A percentile compares a stretch with the other conserved stretches of the same genome.
Conservation (phyloP, 2,888 invertebrate genomes). For the Thera obeliscata region DNA sequence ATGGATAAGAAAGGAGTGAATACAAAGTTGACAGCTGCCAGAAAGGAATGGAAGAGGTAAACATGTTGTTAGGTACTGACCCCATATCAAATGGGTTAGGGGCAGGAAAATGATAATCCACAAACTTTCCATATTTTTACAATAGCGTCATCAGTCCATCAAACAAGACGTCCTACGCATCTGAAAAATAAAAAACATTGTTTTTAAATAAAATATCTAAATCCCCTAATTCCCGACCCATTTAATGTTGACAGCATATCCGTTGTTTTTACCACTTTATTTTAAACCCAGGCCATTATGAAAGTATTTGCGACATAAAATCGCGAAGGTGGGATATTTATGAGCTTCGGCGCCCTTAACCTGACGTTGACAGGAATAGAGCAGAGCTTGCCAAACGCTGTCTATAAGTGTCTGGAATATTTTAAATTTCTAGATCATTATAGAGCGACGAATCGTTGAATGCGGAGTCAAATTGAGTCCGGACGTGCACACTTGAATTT, state of each 20-base stretch:
- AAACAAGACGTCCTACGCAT: no score
- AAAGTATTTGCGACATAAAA: conserved; percentile 23
- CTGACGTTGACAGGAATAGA: conserved; percentile 22
- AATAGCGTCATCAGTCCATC: no score
- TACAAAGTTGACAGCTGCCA: no score
- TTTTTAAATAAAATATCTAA: conserved; percentile 14
- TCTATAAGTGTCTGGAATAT: conserved; percentile 4
- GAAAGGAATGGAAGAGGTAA: no score
- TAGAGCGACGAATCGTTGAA: no score
- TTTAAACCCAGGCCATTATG: conserved; percentile 19
- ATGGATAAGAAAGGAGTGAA: no score
- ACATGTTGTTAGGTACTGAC: no score
- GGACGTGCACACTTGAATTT: not conserved
- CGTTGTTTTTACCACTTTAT: conserved; percentile 24
- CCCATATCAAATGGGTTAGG: no score
- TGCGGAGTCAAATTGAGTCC: no score
- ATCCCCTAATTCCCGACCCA: conserved; percentile 11
- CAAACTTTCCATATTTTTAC: no score
- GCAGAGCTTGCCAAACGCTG: conserved; percentile 9
- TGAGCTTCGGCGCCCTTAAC: conserved; percentile 27
- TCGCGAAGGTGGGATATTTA: conserved; percentile 26
- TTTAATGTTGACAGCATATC: conserved; percentile 20
- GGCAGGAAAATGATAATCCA: no score
- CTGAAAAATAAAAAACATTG: not conserved
- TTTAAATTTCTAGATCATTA: conserved; percentile 2